These are phyloP conservation scores for Crocodylus rhombifer DNA, from an alignment of 2,797 vertebrate species.

Conservation along the genomic window DNA sequence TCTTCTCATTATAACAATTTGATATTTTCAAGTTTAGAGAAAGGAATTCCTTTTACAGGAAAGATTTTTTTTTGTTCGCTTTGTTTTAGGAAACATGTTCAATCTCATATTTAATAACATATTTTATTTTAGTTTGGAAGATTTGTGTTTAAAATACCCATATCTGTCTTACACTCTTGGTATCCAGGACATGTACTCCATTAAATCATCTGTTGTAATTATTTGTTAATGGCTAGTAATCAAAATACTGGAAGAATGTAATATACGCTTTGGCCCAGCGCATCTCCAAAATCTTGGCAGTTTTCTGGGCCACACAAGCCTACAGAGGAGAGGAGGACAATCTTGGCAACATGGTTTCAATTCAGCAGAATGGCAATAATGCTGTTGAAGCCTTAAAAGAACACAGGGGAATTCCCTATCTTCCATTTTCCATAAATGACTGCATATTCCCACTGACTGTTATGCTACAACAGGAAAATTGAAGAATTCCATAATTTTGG, in stretches of 20 bases:
- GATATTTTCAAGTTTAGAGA: constrained; percentile 57
- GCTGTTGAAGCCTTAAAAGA: background rate
- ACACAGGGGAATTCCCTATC: background rate
- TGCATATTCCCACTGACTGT: background rate
- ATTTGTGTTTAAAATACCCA: background rate
- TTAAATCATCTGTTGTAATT: background rate
- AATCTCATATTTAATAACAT: background rate
- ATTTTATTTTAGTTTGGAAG: constrained; percentile 40
- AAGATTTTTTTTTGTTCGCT: background rate
- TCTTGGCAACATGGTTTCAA: background rate
- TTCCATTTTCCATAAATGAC: background rate
- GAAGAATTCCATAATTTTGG: background rate
- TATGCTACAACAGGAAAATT: background rate
- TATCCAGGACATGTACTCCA: background rate
- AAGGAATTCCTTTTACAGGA: constrained; percentile 25
- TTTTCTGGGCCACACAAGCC: background rate
- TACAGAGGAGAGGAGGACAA: background rate
- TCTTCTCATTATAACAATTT: constrained; percentile 53
- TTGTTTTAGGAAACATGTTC: background rate
- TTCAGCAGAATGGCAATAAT: background rate
- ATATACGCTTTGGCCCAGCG: background rate
- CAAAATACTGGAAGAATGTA: constrained; percentile 6
- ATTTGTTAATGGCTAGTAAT: constrained; percentile 10
- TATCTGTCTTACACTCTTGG: background rate
- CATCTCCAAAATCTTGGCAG: background rate